phyloP scores from a whole-genome alignment of 2,113 vertebrate species.

The Scopus umbretta region DNA sequence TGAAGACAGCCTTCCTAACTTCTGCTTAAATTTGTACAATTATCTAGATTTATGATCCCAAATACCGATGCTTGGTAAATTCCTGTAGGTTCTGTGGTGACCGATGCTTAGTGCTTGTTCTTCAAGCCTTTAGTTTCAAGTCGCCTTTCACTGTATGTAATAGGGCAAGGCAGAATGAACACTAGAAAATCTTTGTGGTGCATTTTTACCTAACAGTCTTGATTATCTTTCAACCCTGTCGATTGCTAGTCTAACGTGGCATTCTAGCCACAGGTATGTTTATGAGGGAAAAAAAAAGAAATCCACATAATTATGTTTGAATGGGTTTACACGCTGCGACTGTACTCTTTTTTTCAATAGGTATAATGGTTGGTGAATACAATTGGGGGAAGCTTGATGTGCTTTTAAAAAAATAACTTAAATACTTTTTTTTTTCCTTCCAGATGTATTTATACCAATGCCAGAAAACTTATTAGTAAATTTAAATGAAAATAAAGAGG shows the following conservation, averaged over 20 bases:
- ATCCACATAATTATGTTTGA: neutral
- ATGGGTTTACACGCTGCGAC: neutral
- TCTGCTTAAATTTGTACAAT: neutral
- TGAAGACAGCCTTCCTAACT: neutral
- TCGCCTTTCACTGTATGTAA: neutral
- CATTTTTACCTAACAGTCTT: neutral
- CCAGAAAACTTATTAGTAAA: constrained; percentile 96
- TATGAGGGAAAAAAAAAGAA: neutral
- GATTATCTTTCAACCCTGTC: neutral
- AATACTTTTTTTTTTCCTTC: constrained; percentile 46
- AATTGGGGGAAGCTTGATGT: neutral
- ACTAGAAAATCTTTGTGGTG: neutral
- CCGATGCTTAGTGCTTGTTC: neutral
- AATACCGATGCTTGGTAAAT: neutral
- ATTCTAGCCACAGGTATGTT: neutral
- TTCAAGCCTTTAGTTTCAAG: neutral
- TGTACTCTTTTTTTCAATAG: neutral
- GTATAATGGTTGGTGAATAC: neutral
- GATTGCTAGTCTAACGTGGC: neutral
- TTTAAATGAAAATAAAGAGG: constrained; percentile 97
- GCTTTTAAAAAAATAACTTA: neutral
- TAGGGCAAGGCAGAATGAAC: neutral
- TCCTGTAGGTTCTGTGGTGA: neutral
- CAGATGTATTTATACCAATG: constrained; percentile 98
- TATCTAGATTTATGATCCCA: neutral